A percentile compares a stretch with the other conserved stretches of the same genome.
These are phyloP conservation scores for Epirrhoe tristata DNA, from an alignment of 2,888 invertebrate genomes.

Conservation along the genomic window DNA sequence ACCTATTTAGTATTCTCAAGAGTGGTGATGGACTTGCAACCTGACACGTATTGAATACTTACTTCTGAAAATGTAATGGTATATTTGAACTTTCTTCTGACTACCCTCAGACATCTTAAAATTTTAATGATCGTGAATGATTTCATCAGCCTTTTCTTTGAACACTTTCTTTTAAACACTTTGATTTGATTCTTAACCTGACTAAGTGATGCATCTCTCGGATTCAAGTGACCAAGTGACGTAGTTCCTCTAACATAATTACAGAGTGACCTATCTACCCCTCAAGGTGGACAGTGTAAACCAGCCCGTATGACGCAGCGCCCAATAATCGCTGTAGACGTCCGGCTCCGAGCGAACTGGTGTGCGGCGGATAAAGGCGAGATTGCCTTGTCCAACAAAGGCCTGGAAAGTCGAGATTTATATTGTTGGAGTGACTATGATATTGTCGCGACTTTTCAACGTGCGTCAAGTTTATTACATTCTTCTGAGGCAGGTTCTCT, in stretches of 20 bases:
- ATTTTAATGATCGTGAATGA: too few relatives aligned
- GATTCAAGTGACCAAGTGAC: neutral
- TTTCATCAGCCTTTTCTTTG: too few relatives aligned
- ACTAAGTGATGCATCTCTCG: too few relatives aligned
- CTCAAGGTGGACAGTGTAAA: slow-evolving; percentile 35
- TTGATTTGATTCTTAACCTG: too few relatives aligned
- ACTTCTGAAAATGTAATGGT: too few relatives aligned
- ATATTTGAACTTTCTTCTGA: too few relatives aligned
- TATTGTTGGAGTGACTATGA: slow-evolving; percentile 24
- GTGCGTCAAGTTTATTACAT: slow-evolving; percentile 19
- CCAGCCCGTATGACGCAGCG: slow-evolving; percentile 46
- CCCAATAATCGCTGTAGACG: slow-evolving; percentile 45
- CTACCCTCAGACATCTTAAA: too few relatives aligned
- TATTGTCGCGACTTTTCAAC: slow-evolving; percentile 21
- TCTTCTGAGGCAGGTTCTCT: slow-evolving; percentile 9
- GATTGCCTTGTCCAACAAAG: slow-evolving; percentile 33
- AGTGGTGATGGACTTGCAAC: too few relatives aligned
- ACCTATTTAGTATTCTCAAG: too few relatives aligned
- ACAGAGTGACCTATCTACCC: slow-evolving; percentile 10
- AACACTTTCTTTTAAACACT: too few relatives aligned
- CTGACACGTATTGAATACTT: too few relatives aligned
- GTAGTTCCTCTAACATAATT: neutral
- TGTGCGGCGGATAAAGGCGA: slow-evolving; percentile 33
- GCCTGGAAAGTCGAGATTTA: slow-evolving; percentile 24
- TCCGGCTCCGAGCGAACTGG: slow-evolving; percentile 35